Evolutionary conservation across 2,797 vertebrate genomes (phyloP).

Genomic region (Parauchenoglanis punctatus): DNA sequence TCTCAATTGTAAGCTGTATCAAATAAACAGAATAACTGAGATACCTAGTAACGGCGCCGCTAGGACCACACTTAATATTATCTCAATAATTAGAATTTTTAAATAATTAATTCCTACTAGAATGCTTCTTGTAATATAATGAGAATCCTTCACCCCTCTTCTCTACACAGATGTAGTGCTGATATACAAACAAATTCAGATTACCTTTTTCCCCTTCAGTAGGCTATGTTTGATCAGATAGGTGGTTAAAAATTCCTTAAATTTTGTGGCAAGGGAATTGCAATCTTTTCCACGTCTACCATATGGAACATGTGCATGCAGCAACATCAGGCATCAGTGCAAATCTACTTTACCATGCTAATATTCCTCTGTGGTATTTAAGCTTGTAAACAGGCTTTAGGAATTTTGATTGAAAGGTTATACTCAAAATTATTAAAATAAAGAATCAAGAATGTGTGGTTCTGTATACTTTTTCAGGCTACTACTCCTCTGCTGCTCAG

Average conservation of each 20-base stretch:
- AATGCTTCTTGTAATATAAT: not conserved
- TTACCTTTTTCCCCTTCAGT: not conserved
- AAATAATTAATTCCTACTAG: not conserved
- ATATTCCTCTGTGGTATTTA: conserved; percentile 5
- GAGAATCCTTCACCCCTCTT: not conserved
- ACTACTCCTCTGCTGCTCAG: conserved; percentile 80
- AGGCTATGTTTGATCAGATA: conserved; percentile 11
- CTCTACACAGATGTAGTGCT: not conserved
- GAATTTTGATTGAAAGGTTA: conserved; percentile 7
- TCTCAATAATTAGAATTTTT: not conserved
- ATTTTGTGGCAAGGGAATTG: conserved; percentile 33
- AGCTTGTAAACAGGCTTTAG: not conserved
- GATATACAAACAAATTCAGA: conserved; percentile 10
- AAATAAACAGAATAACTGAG: not conserved
- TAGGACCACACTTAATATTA: not conserved
- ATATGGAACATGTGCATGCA: conserved; percentile 19
- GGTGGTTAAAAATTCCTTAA: conserved; percentile 13
- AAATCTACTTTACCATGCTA: not conserved
- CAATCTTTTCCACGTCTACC: conserved; percentile 14
- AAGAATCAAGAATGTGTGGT: conserved; percentile 53
- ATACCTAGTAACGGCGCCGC: not conserved
- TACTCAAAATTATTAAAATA: not conserved
- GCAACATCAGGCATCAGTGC: conserved; percentile 1
- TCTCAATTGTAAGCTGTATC: not conserved
- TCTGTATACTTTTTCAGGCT: conserved; percentile 60